Base-by-base conservation (phyloP, 2,797 vertebrate genomes). In the Sternarchorhynchus goeldii region DNA sequence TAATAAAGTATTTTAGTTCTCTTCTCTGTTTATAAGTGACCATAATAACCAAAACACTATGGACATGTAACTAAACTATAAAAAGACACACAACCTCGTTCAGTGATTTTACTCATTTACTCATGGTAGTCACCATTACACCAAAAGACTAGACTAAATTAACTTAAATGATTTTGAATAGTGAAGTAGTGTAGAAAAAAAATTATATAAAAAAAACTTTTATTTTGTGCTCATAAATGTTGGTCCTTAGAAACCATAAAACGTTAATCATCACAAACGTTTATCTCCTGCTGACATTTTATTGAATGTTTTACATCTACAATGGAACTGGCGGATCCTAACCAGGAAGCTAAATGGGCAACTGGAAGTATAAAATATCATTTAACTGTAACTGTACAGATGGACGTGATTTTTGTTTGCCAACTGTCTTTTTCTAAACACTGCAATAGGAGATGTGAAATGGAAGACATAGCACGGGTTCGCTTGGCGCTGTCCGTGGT, bases 401-500 rank as follows among this genome's bases (percentile, higher is more conserved):
- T 6, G 6, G 16, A 31, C 62, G 34, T 5, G 12, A 6, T 3
- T 50, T 50, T 50, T 14, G 34, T 25, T 50, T 25, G 45, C 17
- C 20, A n/a, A n/a, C 53, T 57, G 50, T 36, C 5, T 58, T 70
- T 53, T 55, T 34, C 5, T n/a, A 18, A 32, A 29, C 29, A 20
- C 31, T 53, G 31, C 68, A 56, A 14, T 53, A 57, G 68, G 29
- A 55, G 10, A 58, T 12, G 55, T 21, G 32, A 57, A 58, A 39
- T 73, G 62, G 34, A 53, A 29, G 56, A 20, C 8, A 29, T 56
- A 31, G 41, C 4, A 36, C 60, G n/a, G 62, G 25, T 55, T 36
- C 29, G 60, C 32, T 45, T 50, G 45, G 89, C 88, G 88, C 91
- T 94, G 89, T 93, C 93, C 92, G 68, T 88, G 92, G 93, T 93